Base-by-base conservation (phyloP, 2,888 invertebrate species). In the Dyspetes luteomarginatus region DNA sequence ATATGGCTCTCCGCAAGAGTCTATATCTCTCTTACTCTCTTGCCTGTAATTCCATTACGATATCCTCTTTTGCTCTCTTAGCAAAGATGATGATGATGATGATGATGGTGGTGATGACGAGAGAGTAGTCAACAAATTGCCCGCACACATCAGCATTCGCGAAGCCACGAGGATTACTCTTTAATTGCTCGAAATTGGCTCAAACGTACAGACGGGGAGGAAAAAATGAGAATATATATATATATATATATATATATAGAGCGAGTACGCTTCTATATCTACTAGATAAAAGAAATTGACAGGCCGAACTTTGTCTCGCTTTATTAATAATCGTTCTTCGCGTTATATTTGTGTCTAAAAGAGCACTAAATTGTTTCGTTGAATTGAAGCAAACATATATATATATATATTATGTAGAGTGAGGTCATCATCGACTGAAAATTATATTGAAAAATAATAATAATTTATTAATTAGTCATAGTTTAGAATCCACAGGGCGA, bases 1-100 rank as follows among this genome's bases (percentile, higher is more conserved):
- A 89, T 88, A 90, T 89, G 89, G 88, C 88, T 73, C 84, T 73
- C 84, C 77, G 55, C 58, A n/a, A n/a, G n/a, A n/a, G n/a, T n/a
- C 52, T 81, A 64, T 56, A 55, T 69, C 30, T 52, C 45, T 45
- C 56, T 64, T 55, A n/a, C 28, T 43, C 19, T 36, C 64, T 22
- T 22, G 22, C 36, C 4, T 36, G 36, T 9, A 26, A 15, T 15
- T 56, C n/a, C 56, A 60, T 58, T 50, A 58, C 81, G 80, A 80
- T 74, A 50, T 60, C 5, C 41, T 26, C 22, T 67, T 22, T 45
- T 50, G 52, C 43, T 83, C 52, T 41, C 69, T 74, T 72, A 82
- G 77, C 80, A 58, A 50, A 56, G 41, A 24, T 26, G 19, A 28
- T 15, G 43, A 64, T 26, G 55, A 73, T n/a, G 48, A 48, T 30